These are phyloP conservation scores for Cataglyphis livida DNA, from an alignment of 2,888 invertebrate species.

Conservation along the genomic window DNA sequence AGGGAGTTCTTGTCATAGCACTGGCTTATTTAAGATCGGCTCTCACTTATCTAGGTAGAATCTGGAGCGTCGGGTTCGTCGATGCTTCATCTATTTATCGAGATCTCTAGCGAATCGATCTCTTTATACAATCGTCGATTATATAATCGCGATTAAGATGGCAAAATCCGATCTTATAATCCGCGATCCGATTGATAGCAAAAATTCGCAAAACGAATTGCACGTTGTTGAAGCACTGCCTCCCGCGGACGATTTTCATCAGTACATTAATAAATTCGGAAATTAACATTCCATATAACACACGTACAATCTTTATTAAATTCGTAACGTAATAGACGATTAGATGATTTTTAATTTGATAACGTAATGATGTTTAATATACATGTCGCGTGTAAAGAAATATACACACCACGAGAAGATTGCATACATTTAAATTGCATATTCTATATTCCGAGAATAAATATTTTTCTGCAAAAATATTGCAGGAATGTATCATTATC, in stretches of 20 bases:
- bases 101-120: constrained; percentile 38
- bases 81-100: constrained; percentile 45
- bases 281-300: constrained; percentile 66
- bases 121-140: constrained; percentile 7
- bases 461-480: constrained; percentile 14
- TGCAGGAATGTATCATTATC: neutral
- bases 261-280: constrained; percentile 55
- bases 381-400: constrained; percentile 61
- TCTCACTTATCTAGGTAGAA: neutral
- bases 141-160: constrained; percentile 8
- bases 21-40: constrained; percentile 83
- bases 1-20: constrained; percentile 87
- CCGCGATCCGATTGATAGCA: neutral
- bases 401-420: neutral
- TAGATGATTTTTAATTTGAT: constrained; percentile 62
- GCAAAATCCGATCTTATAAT: constrained; percentile 10
- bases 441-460: neutral
- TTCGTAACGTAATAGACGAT: constrained; percentile 7
- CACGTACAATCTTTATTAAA: constrained; percentile 23
- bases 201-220: constrained; percentile 42
- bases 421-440: constrained; percentile 23
- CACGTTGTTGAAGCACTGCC: constrained; percentile 77
- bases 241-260: constrained; percentile 68
- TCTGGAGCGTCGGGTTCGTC: constrained; percentile 51
- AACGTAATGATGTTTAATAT: constrained; percentile 57